Percentiles rank a stretch among this genome's conserved stretches.
These are phyloP conservation scores for Alcedo atthis DNA, from an alignment of 2,797 vertebrate species.

Conservation along the genomic window DNA sequence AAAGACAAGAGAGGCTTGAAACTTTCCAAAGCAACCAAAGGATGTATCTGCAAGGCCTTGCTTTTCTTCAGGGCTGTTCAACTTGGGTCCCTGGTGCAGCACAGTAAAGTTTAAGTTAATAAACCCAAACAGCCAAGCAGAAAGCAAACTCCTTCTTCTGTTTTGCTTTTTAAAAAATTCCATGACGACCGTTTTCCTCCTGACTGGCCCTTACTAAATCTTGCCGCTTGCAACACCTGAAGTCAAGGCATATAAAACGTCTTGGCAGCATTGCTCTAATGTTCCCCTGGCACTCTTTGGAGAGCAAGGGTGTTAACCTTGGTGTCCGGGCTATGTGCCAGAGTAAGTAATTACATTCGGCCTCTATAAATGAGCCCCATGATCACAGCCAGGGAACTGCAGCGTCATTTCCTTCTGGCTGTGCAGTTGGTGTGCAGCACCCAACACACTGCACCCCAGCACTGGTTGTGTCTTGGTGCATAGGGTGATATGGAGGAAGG, in stretches of 20 bases:
- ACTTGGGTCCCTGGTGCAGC: not conserved
- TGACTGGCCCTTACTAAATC: not conserved
- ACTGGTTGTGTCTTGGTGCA: accelerated
- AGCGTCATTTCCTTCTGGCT: not conserved
- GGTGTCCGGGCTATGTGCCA: conserved; percentile 30
- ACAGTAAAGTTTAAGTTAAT: not conserved
- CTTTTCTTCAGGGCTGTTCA: not conserved
- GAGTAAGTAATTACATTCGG: conserved; percentile 21
- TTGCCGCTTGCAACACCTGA: not conserved
- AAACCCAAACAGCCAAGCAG: not conserved
- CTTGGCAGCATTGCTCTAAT: conserved; percentile 27
- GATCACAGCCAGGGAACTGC: not conserved
- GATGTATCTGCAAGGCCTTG: not conserved
- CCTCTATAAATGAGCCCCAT: conserved; percentile 3
- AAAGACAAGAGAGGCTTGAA: conserved; percentile 3
- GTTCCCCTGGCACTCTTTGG: not conserved
- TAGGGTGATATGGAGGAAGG: accelerated
- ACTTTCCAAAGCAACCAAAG: not conserved
- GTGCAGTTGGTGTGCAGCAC: accelerated
- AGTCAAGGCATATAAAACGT: not conserved
- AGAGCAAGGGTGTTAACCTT: conserved; percentile 44
- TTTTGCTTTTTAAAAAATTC: not conserved
- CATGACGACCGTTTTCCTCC: not conserved
- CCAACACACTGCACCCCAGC: accelerated
- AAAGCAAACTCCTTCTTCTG: not conserved